Evolutionary conservation across 37 sponge, comb jelly and placozoan genomes (phyloP), one percentile per base, ranked within the genome.

Genomic region (Mnemiopsis leidyi): DNA sequence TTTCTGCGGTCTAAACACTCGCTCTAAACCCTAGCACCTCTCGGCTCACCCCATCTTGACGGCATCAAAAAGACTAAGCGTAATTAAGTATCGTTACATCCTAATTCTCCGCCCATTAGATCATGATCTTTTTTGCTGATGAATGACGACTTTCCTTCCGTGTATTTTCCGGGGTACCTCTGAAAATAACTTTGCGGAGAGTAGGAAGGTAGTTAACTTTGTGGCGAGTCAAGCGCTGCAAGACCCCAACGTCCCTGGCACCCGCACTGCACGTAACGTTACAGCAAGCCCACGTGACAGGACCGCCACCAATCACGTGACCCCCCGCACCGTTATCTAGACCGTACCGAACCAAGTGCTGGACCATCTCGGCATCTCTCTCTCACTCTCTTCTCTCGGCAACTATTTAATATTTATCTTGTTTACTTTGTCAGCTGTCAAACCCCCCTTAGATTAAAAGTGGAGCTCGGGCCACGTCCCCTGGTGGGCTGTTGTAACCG

Each of bases 361-460:
- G 30, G n/a, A n/a, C n/a, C n/a, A n/a, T n/a, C n/a, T n/a, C n/a
- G n/a, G n/a, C n/a, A n/a, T n/a, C n/a, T n/a, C n/a, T n/a, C n/a
- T n/a, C n/a, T n/a, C n/a, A n/a, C 29, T 71, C 29, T 28, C 73
- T 29, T 18, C 3, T 29, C 30, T 71, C 3, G 20, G 24, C 25
- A 26, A 77, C 36, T 16, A 34, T 16, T 31, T 32, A 16, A 77
- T 32, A 16, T 77, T 77, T 77, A 77, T 77, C 79, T 77, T 77
- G 35, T 77, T 77, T 32, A 77, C 79, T 77, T 77, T 77, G 79
- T 77, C 79, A 77, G 61, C 61, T 48, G 61, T 48, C 61, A 48
- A 48, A 48, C 13, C 61, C 61, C 61, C 61, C 61, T 48, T 13
- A 48, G 61, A 48, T 48, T 48, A 48, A 48, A 48, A 48, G 61